Percentiles rank a stretch among this genome's conserved stretches.
Evolutionary conservation across 2,113 vertebrate species (phyloP).

Genomic region (Dolichotis patagonum): DNA sequence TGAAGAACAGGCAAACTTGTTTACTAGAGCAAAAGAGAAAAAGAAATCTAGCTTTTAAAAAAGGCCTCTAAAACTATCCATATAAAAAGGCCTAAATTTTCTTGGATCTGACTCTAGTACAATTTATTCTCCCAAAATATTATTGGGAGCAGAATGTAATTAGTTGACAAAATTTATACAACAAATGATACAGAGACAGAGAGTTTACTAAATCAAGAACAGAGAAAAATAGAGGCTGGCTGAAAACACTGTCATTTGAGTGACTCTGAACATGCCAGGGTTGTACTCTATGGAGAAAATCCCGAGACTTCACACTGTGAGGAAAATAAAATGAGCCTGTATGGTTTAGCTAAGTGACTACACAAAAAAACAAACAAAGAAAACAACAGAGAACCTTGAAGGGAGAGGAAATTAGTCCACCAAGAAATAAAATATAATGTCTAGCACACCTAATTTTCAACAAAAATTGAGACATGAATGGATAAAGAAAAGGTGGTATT

Average conservation of each 20-base stretch:
- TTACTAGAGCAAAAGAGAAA: neutral
- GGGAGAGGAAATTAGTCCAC: neutral
- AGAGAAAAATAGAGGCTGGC: neutral
- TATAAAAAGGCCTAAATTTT: neutral
- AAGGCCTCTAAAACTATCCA: neutral
- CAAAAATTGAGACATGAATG: neutral
- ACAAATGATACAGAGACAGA: neutral
- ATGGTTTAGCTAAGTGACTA: neutral
- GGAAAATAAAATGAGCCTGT: neutral
- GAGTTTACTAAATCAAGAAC: too few relatives aligned
- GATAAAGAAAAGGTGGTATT: neutral
- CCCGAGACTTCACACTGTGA: neutral
- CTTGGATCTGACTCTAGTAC: neutral
- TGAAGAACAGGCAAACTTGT: neutral
- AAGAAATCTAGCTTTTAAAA: too few relatives aligned
- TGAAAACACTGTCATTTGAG: neutral
- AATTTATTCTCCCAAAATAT: neutral
- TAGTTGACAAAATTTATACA: neutral
- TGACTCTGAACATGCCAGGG: neutral
- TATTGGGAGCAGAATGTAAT: neutral
- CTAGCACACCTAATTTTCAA: neutral
- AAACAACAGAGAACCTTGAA: too few relatives aligned
- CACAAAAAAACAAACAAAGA: neutral
- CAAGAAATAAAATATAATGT: neutral
- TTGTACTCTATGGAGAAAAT: neutral